Base-by-base conservation (phyloP, 2,888 invertebrate species). In the Agriopis marginaria region DNA sequence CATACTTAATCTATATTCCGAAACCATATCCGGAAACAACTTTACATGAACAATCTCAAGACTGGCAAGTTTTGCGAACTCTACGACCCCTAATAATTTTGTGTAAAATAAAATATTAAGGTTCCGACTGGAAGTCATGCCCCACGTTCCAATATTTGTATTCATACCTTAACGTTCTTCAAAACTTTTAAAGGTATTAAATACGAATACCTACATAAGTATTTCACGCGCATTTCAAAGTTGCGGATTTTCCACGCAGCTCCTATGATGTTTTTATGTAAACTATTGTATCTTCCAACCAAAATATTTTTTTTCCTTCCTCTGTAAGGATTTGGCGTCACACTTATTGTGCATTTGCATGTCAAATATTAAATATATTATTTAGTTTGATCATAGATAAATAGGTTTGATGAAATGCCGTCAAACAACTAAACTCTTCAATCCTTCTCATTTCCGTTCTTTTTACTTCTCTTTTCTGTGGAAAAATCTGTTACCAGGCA, bases 121-220 rank as follows among this genome's bases (percentile, higher is more conserved):
- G 62, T 63, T 54, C 65, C 14, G 61, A 49, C 42, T 55, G 45
- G 49, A 66, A 68, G 63, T 66, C 63, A 60, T 47, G 56, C 45
- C 54, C 58, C 55, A 55, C 61, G 44, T 66, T 67, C 17, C 44
- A 49, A 54, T 49, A 70, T 73, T 68, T 63, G 66, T 73, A 73
- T 73, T 70, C 73, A 66, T 61, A 49, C 61, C 67, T 63, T 63
- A 60, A 56, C 66, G 53, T 70, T 66, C 45, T 53, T 70, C 68
- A 70, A 73, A 70, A 72, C 67, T 71, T 70, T 73, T 61, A 60
- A 65, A 68, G 53, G 63, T 68, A 70, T 66, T 68, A 70, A 70
- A 70, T 72, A 72, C 44, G 32, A 32, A 32, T 32, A 32, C 32
- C 32, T 32, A 32, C 32, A 3, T 32, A 58, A 66, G 47, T 68